Evolutionary conservation across 2,888 invertebrate species (phyloP), one percentile per base, ranked within the genome.

Genomic region (Ommatoiulus sabulosus): DNA sequence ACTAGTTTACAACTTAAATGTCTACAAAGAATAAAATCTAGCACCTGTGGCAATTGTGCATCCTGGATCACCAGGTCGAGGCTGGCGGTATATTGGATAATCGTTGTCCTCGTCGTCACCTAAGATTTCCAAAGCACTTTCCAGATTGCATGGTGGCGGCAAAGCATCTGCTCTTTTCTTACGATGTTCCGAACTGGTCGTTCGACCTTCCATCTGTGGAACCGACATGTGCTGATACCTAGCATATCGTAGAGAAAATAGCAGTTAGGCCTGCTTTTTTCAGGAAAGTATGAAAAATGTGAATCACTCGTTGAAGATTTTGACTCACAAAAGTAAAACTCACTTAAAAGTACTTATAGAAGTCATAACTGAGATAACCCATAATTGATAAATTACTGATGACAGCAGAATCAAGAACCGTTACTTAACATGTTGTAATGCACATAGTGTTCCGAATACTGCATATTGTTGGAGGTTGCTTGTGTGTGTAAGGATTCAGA

Each of bases 41-140:
- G 92, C 92, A 95, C 97, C 97, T 89, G 95, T 95, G 43, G 96
- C 95, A 87, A 97, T 95, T 6, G 97, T 97, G 87, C 88, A 89
- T 86, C 90, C 90, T 17, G 63, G n/a, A 85, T 90, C 90, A 35
- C 88, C 88, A 15, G 57, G 63, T n/a, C 48, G 80, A 0, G 90
- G 90, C 15, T 87, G 89, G 20, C 96, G 94, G 92, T 96, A 97
- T 3, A 97, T 95, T 43, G 95, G 94, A 92, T 94, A 95, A 3
- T 94, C 93, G 0, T 94, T 92, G 84, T 95, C 95, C 2, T 94
- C 94, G 89, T 94, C 94, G 92, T 97, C 97, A 0, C 97, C 96
- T 12, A 97, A 93, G 92, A 97, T 95, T 24, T 94, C 92, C n/a
- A 95, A 20, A 10, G 63, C 84, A 17, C 86, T 87, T 24, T 46